phyloP scores from a whole-genome alignment of 2,888 invertebrate genomes.

The Tetheella fluctuosa region DNA sequence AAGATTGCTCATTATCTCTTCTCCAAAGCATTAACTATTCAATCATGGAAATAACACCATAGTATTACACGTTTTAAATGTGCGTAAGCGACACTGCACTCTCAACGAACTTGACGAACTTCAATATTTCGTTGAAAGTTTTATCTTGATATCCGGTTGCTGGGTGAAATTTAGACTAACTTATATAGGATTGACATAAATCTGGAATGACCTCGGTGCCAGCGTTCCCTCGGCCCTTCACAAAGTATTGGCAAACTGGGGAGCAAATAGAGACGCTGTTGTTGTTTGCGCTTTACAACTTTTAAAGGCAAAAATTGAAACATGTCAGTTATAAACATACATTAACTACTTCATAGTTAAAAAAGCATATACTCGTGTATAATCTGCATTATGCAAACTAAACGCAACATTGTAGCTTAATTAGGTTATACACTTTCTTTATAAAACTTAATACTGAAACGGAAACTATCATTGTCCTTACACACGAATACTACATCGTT shows the following conservation, averaged over 20 bases:
- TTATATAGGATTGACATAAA: constrained; percentile 24
- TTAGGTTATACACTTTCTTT: not conserved
- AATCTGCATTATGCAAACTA: not conserved
- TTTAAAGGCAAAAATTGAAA: constrained; percentile 29
- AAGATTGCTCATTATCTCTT: not conserved
- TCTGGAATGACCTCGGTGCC: constrained; percentile 35
- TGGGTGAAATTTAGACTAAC: constrained; percentile 13
- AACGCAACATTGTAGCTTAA: not conserved
- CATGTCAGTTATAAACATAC: not conserved
- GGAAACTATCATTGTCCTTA: not conserved
- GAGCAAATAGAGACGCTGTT: constrained; percentile 50
- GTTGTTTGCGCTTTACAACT: constrained; percentile 41
- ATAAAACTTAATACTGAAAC: not conserved
- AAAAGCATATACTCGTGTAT: too few species aligned
- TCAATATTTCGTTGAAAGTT: constrained; percentile 2
- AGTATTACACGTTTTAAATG: not conserved
- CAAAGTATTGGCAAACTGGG: constrained; percentile 51
- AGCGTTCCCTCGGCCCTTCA: constrained; percentile 39
- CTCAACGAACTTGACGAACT: not conserved
- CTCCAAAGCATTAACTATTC: too few species aligned
- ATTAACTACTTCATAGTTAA: too few species aligned
- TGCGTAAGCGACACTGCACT: not conserved
- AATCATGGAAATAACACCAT: not conserved
- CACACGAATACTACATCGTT: too few species aligned
- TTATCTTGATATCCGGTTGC: constrained; percentile 13